phyloP scores from a whole-genome alignment of 2,797 vertebrate genomes.

The Neostethus bicornis region DNA sequence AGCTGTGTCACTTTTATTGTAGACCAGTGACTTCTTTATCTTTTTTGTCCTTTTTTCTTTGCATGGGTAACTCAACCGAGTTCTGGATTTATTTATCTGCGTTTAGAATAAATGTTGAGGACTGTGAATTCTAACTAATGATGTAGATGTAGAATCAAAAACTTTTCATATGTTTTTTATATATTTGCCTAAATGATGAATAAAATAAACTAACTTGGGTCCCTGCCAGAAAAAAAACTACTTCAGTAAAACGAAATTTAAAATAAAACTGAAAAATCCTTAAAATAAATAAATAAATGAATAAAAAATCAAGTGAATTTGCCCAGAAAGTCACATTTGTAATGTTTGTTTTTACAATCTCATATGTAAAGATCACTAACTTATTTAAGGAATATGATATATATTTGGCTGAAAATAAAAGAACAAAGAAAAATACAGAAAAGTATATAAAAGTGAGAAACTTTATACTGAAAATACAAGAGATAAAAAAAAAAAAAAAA shows the following conservation, averaged over 20 bases:
- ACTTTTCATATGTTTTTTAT: too few relatives aligned
- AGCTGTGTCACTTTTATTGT: slow-evolving; percentile 2
- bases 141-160: too few relatives aligned
- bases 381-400: background rate
- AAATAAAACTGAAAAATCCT: background rate
- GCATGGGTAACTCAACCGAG: slow-evolving; percentile 13
- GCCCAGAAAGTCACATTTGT: background rate
- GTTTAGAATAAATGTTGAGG: too few relatives aligned
- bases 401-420: background rate
- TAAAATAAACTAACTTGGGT: too few relatives aligned
- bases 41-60: slow-evolving; percentile 1
- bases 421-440: background rate
- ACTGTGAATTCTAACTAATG: too few relatives aligned
- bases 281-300: background rate
- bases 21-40: slow-evolving; percentile 12
- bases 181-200: too few relatives aligned
- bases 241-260: background rate
- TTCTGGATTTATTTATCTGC: background rate
- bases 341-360: background rate
- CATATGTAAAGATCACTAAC: too few relatives aligned
- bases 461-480: background rate
- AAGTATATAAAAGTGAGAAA: too few relatives aligned
- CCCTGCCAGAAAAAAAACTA: too few relatives aligned
- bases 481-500: background rate
- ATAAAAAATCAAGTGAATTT: background rate